Evolutionary conservation across 2,113 vertebrate species (phyloP).

Genomic region (Ageneiosus marmoratus): DNA sequence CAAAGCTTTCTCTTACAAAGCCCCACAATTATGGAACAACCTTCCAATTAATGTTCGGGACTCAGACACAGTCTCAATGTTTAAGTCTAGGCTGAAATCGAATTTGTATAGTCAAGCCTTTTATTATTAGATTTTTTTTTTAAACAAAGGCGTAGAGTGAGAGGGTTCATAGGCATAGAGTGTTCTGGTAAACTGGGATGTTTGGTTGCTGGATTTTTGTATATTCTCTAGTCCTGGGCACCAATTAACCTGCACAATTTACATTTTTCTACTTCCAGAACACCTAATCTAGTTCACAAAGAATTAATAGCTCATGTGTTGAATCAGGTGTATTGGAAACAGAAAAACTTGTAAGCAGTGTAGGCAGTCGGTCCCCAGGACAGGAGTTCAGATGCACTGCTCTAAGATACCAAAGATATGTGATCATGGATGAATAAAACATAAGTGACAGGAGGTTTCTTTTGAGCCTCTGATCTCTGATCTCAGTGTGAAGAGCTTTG

Average conservation of each 20-base stretch:
- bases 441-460: slow-evolving; percentile 30
- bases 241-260: neutral
- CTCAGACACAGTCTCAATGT: too few species aligned
- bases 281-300: neutral
- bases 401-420: neutral
- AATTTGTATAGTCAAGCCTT: too few species aligned
- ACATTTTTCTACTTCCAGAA: neutral
- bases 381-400: neutral
- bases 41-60: too few species aligned
- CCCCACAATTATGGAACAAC: too few species aligned
- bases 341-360: slow-evolving; percentile 1
- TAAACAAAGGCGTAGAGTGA: too few species aligned
- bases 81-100: too few species aligned
- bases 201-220: too few species aligned
- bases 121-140: too few species aligned
- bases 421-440: slow-evolving; percentile 23
- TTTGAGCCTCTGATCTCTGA: slow-evolving; percentile 32
- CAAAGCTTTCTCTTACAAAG: too few species aligned
- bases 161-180: too few species aligned
- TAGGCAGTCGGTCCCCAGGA: neutral
- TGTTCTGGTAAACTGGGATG: too few species aligned
- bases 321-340: slow-evolving; percentile 6
- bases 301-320: neutral
- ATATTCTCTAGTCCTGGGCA: neutral
- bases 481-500: slow-evolving; percentile 17